Percentiles rank a stretch among this genome's conserved stretches.
These are phyloP conservation scores for Diaprepes abbreviatus DNA, from an alignment of 2,888 invertebrate genomes.

Conservation along the genomic window DNA sequence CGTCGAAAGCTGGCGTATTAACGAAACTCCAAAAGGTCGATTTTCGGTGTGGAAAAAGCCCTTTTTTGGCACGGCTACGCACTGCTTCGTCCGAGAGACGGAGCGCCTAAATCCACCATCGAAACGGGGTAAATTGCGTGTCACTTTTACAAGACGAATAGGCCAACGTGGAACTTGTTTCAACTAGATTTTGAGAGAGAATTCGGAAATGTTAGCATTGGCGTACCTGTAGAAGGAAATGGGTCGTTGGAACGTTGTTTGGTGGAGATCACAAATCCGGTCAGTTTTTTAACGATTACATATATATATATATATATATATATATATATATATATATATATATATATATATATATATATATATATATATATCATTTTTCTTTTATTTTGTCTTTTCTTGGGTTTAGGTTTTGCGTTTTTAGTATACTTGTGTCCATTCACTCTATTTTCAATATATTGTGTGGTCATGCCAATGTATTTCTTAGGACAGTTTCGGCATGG, in stretches of 20 bases:
- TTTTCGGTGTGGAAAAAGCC: background rate
- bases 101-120: slow-evolving; percentile 62
- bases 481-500: no score
- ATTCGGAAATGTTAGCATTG: background rate
- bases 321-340: background rate
- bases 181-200: background rate
- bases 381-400: no score
- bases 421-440: no score
- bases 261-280: background rate
- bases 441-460: no score
- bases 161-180: background rate
- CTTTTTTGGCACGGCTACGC: slow-evolving; percentile 30
- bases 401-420: no score
- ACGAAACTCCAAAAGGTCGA: slow-evolving; percentile 3
- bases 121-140: slow-evolving; percentile 65
- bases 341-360: background rate
- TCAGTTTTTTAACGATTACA: background rate
- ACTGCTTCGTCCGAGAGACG: slow-evolving; percentile 32
- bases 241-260: no score
- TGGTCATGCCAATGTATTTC: no score
- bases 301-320: background rate
- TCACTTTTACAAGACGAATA: slow-evolving; percentile 65
- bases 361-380: no score
- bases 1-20: slow-evolving; percentile 3
- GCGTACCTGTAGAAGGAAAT: no score